These are phyloP conservation scores for Argynnis bischoffii DNA, from an alignment of 2,888 invertebrate genomes.

Conservation along the genomic window DNA sequence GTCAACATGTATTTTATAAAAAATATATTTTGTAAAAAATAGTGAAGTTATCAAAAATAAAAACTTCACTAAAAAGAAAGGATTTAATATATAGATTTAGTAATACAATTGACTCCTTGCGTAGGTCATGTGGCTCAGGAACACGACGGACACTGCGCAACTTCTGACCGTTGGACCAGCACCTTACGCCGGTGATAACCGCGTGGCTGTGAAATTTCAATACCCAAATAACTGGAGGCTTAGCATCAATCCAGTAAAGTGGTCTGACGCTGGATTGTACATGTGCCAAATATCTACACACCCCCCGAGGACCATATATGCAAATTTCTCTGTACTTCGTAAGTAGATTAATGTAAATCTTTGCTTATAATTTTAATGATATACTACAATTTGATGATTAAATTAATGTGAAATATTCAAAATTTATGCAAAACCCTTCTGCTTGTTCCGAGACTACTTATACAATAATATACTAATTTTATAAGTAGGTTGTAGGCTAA, in stretches of 20 bases:
- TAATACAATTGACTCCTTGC: background rate
- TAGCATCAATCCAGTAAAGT: conserved; percentile 86
- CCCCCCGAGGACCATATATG: conserved; percentile 88
- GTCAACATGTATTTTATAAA: too few species aligned
- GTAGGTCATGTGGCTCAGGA: conserved; percentile 87
- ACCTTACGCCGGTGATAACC: conserved; percentile 84
- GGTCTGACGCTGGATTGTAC: conserved; percentile 87
- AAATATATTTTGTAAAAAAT: too few species aligned
- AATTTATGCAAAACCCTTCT: background rate
- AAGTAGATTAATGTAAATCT: conserved; percentile 48
- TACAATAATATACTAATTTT: too few species aligned
- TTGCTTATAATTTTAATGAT: conserved; percentile 3
- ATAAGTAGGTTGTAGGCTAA: too few species aligned
- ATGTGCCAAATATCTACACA: conserved; percentile 92
- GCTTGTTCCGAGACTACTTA: too few species aligned
- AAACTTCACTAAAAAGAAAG: too few species aligned
- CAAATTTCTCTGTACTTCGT: conserved; percentile 89
- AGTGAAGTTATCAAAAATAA: too few species aligned
- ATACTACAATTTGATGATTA: background rate
- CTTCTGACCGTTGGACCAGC: conserved; percentile 85
- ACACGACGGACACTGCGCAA: conserved; percentile 84
- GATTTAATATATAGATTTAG: conserved; percentile 1
- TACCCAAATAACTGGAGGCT: conserved; percentile 88
- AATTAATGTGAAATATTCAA: conserved; percentile 7
- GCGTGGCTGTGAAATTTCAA: conserved; percentile 85